Evolutionary conservation across 2,113 vertebrate species (phyloP).

Genomic region (Taurulus bubalis): DNA sequence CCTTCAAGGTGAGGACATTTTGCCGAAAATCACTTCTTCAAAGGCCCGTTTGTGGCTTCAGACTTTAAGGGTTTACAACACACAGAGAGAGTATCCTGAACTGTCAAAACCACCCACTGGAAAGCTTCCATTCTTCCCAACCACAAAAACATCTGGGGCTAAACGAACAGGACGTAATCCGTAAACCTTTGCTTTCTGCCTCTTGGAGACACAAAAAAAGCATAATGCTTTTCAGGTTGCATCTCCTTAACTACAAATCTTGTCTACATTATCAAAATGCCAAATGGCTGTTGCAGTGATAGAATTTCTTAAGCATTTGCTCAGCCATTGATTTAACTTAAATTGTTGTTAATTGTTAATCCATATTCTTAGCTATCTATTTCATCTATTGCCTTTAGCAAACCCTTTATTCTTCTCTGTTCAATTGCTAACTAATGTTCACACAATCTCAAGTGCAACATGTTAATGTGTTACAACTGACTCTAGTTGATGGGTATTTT

Average conservation of each 20-base stretch:
- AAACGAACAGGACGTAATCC: slow-evolving; percentile 23
- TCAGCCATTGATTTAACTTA: not conserved
- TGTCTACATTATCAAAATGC: not conserved
- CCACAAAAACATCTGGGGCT: slow-evolving; percentile 39
- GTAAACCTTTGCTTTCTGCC: slow-evolving; percentile 7
- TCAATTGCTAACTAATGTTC: no score
- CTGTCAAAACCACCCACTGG: slow-evolving; percentile 54
- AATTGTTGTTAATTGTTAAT: no score
- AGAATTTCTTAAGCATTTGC: not conserved
- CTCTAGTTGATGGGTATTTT: not conserved
- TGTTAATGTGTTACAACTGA: not conserved
- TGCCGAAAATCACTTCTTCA: not conserved
- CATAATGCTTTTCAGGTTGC: not conserved
- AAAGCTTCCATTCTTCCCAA: slow-evolving; percentile 57
- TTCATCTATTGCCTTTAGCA: not conserved
- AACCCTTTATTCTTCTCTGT: not conserved
- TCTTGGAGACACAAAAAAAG: not conserved
- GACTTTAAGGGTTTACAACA: not conserved
- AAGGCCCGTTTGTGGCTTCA: not conserved
- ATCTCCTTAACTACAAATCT: not conserved
- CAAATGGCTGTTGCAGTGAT: not conserved
- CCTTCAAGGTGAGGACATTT: not conserved
- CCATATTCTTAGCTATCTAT: not conserved
- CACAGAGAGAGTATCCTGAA: slow-evolving; percentile 6
- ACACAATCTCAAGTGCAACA: no score